Evolutionary conservation across 2,797 vertebrate genomes (phyloP), one percentile per base, ranked within the genome.

Genomic region (Petrocephalus sullivani): DNA sequence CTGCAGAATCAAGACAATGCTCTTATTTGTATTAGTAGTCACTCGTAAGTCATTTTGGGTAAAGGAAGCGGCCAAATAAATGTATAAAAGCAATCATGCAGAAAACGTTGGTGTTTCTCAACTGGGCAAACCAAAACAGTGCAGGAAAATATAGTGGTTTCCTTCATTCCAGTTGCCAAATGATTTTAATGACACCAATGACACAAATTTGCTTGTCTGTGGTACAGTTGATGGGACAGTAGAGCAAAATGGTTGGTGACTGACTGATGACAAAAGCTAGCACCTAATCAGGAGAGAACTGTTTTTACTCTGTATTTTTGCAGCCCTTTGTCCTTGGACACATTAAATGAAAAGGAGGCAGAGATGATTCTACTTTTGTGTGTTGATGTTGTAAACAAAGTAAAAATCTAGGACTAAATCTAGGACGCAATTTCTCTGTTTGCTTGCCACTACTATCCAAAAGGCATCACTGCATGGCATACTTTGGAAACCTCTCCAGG

Each of bases 371-470:
- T 49, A 19, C 41, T 81, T 9, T 81, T 49, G 41, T 81, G 41
- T 49, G 41, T 28, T 49, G 41, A 41, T 49, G 41, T 49, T 46
- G 37, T 49, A 81, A 81, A 49, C 41, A 46, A 49, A 81, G 41
- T 46, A 21, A 49, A 81, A 81, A 49, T 46, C 75, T 49, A 81
- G 41, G 41, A 49, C 41, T 7, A 46, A 46, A 46, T 46, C 41
- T 46, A 81, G 16, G 75, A 81, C 46, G 41, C 75, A 81, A 21
- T 81, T 81, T 81, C 53, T 87, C 3, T 51, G 58, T 89, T 91
- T 87, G 78, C 33, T 84, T 64, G 81, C 83, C 90, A 91, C 90
- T 89, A 90, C 87, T 89, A 90, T 91, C 90, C 28, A 21, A 51
- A 58, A 57, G 67, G 28, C 54, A 81, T 87, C 33, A 87, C 78